Evolutionary conservation across 1,140 invertebrate species (phyloP).

Genomic region (Philaenus spumarius): DNA sequence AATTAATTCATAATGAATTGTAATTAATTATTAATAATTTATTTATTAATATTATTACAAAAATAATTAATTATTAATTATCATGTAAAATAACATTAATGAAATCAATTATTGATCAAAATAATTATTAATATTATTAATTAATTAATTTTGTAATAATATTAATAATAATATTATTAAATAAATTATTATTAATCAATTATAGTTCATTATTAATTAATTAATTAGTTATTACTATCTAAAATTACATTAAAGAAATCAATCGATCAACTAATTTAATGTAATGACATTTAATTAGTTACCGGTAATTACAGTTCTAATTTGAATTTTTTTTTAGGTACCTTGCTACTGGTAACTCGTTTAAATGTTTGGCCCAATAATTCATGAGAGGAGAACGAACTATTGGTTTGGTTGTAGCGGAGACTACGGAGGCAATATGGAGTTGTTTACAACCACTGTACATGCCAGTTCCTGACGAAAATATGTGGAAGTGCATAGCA

Average conservation of each 20-base stretch:
- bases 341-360: conserved; percentile 12
- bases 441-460: conserved; percentile 24
- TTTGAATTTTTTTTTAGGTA: conserved; percentile 10
- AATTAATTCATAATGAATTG: too few species aligned
- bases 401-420: conserved; percentile 12
- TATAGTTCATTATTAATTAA: not conserved
- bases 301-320: conserved; percentile 8
- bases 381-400: conserved; percentile 15
- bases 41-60: too few species aligned
- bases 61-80: too few species aligned
- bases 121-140: too few species aligned
- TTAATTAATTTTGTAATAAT: too few species aligned
- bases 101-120: not conserved
- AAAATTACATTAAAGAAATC: too few species aligned
- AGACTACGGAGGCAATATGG: conserved; percentile 13
- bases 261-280: not conserved
- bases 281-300: conserved; percentile 5
- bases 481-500: conserved; percentile 13
- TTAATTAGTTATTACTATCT: conserved; percentile 2
- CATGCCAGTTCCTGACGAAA: conserved; percentile 25
- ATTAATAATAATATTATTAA: too few species aligned
- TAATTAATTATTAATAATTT: too few species aligned
- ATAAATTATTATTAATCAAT: too few species aligned
- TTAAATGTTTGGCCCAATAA: conserved; percentile 13
- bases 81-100: too few species aligned